These are phyloP conservation scores for Zaprionus nigranus DNA, from an alignment of 1,140 invertebrate genomes.

Conservation along the genomic window DNA sequence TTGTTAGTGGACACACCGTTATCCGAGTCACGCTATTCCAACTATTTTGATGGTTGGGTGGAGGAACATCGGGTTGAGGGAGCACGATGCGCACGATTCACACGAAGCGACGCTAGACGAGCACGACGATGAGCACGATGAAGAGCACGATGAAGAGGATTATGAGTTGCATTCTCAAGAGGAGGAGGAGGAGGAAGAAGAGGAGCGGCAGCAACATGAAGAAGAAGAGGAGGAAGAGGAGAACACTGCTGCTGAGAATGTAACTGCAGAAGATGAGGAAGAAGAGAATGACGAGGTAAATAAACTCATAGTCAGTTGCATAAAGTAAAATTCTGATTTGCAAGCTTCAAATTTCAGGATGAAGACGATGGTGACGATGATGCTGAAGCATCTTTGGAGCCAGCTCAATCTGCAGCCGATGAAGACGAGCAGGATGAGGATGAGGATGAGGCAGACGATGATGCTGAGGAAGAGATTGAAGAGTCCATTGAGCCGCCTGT, in stretches of 20 bases:
- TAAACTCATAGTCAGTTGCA: not conserved
- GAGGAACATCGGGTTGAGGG: slow-evolving; percentile 87
- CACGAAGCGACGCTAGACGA: slow-evolving; percentile 66
- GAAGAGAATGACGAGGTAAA: slow-evolving; percentile 61
- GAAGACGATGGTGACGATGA: slow-evolving; percentile 35
- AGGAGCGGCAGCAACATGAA: slow-evolving; percentile 44
- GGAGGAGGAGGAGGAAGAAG: slow-evolving; percentile 63
- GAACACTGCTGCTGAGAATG: slow-evolving; percentile 83
- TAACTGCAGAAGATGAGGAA: slow-evolving; percentile 74
- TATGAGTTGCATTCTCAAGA: slow-evolving; percentile 74
- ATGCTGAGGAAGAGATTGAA: slow-evolving; percentile 40
- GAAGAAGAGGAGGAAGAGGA: slow-evolving; percentile 63
- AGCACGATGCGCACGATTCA: slow-evolving; percentile 84
- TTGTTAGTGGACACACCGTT: slow-evolving; percentile 89
- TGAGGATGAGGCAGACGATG: slow-evolving; percentile 57
- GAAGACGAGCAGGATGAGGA: slow-evolving; percentile 47
- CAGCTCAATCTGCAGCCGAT: slow-evolving; percentile 27
- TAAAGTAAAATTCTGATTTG: not conserved
- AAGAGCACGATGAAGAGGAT: slow-evolving; percentile 77
- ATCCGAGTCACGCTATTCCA: slow-evolving; percentile 89
- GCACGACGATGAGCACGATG: slow-evolving; percentile 78
- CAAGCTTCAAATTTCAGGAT: slow-evolving; percentile 26
- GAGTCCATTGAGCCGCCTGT: slow-evolving; percentile 50
- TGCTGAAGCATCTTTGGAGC: slow-evolving; percentile 41
- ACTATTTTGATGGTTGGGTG: slow-evolving; percentile 91